Base-by-base conservation (phyloP, 2,797 vertebrate species). In the Rhinella marina region DNA sequence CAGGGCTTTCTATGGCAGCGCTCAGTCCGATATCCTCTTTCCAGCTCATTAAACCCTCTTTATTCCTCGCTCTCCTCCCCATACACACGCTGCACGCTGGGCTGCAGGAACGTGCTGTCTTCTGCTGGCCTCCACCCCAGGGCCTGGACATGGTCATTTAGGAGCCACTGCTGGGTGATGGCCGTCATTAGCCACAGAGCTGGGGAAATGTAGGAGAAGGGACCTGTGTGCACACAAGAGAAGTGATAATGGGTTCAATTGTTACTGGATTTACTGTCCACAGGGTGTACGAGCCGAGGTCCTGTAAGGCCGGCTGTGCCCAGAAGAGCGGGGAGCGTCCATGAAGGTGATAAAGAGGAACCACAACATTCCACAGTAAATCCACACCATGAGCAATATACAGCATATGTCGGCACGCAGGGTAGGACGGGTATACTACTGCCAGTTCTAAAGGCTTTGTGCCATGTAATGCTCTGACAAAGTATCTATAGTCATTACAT, bases 11-110 rank as follows among this genome's bases (percentile, higher is more conserved):
- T 86, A 72, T 89, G 78, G 16, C 72, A 50, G 32, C 52, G 72
- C 62, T 86, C 62, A 89, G 88, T 17, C 52, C 86, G 84, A 89
- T 86, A 78, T 89, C 88, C 73, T 89, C 88, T 89, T 89, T 89
- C 84, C 88, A 89, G 80, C 80, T 89, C 88, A 89, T 89, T 89
- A 89, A 86, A 66, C 61, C 72, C 25, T 61, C 84, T 86, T 86
- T 79, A 88, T 88, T 78, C 62, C 62, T 41, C 8, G n/a, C 54
- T 89, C 88, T 89, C 84, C 88, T 66, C 84, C 88, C 84, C 78
- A 72, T 89, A 21, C 84, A 89, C 84, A 86, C 88, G 88, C 88
- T n/a, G n/a, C n/a, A n/a, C n/a, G 82, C 57, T 41, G 48, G 62
- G 78, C n/a, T 56, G 8, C 88, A 86, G 88, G 88, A 89, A 89